Evolutionary conservation across 2,797 vertebrate species (phyloP).

Genomic region (Tachyglossus aculeatus): DNA sequence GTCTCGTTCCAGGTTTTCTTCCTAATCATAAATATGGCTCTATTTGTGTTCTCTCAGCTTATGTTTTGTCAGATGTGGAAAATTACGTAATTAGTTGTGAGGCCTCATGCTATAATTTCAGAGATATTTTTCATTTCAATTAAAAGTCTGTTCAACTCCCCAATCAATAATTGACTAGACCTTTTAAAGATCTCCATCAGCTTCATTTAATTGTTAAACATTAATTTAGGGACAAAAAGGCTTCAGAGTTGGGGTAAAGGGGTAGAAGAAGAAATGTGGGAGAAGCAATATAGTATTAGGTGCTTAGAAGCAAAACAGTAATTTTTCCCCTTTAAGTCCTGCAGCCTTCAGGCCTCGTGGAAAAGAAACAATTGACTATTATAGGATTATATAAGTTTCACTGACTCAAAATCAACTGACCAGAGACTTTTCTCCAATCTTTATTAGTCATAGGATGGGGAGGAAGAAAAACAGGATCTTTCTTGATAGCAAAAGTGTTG

Average conservation of each 20-base stretch:
- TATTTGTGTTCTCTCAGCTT: constrained; percentile 82
- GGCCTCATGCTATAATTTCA: constrained; percentile 76
- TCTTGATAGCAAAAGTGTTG: constrained; percentile 78
- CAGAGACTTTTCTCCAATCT: constrained; percentile 92
- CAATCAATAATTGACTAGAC: constrained; percentile 83
- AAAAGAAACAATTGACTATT: constrained; percentile 90
- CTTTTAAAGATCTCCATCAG: constrained; percentile 78
- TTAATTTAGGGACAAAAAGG: constrained; percentile 81
- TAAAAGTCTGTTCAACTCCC: constrained; percentile 80
- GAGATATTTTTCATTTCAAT: constrained; percentile 87
- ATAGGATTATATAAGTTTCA: constrained; percentile 92
- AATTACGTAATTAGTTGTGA: constrained; percentile 94
- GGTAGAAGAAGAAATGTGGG: constrained; percentile 65
- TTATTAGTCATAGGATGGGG: constrained; percentile 88
- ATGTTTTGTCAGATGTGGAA: constrained; percentile 94
- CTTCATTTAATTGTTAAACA: constrained; percentile 86
- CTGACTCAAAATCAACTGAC: constrained; percentile 94
- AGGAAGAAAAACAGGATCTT: constrained; percentile 89
- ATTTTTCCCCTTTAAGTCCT: constrained; percentile 88
- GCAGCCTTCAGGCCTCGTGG: constrained; percentile 84
- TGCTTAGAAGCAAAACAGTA: constrained; percentile 84
- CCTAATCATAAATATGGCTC: constrained; percentile 74
- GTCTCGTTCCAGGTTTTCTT: constrained; percentile 61
- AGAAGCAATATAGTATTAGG: constrained; percentile 82
- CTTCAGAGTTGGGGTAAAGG: constrained; percentile 71